Conservation (phyloP, 2,797 vertebrate genomes). For the Sorex maritimensis region DNA sequence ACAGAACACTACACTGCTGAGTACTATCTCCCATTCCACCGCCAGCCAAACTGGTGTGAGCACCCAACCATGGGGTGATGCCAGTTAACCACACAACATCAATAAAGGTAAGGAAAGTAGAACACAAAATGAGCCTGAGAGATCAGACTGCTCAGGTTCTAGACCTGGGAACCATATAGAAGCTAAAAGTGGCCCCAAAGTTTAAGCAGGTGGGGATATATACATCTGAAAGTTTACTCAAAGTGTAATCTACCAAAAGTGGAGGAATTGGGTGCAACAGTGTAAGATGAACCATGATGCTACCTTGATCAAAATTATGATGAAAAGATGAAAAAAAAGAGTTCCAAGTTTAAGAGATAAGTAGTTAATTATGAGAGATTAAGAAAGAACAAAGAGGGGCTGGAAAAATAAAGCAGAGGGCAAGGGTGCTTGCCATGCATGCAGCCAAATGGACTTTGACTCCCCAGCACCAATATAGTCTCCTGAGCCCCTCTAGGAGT, state of each 20-base stretch:
- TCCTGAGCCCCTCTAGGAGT: too few species aligned
- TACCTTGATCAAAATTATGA: constrained; percentile 37
- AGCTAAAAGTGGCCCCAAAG: not conserved
- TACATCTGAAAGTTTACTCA: constrained; percentile 2
- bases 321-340: not conserved
- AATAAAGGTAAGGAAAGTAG: not conserved
- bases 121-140: not conserved
- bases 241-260: constrained; percentile 19
- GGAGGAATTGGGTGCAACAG: constrained; percentile 41
- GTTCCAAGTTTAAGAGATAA: not conserved
- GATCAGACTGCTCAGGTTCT: not conserved
- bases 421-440: not conserved
- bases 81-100: not conserved
- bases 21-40: too few species aligned
- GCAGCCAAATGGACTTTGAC: too few species aligned
- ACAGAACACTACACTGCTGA: too few species aligned
- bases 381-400: constrained; percentile 2
- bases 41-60: not conserved
- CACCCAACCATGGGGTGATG: too few species aligned
- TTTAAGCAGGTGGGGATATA: constrained; percentile 43
- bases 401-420: too few species aligned
- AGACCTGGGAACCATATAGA: not conserved
- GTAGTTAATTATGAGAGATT: constrained; percentile 33
- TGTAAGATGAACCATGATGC: constrained; percentile 22
- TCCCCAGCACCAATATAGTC: too few species aligned